Evolutionary conservation across 2,888 invertebrate genomes (phyloP).

Genomic region (Apocheima hispidaria): DNA sequence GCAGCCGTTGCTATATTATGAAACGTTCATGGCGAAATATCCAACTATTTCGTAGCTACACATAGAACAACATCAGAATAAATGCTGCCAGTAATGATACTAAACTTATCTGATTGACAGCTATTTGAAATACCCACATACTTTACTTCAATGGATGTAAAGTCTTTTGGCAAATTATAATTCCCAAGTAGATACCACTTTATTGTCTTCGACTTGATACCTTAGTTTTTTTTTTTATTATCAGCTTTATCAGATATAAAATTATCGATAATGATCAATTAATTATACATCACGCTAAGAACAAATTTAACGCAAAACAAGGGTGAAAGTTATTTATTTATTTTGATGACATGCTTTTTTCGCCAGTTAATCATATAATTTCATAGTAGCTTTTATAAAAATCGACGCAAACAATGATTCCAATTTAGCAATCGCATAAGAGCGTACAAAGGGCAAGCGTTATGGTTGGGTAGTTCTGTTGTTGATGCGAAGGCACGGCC

Average conservation of each 20-base stretch:
- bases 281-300: neutral
- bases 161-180: neutral
- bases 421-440: constrained; percentile 54
- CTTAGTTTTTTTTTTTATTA: neutral
- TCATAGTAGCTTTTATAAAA: constrained; percentile 21
- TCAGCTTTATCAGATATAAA: neutral
- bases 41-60: constrained; percentile 16
- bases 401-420: constrained; percentile 54
- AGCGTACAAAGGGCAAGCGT: constrained; percentile 63
- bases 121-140: neutral
- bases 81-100: neutral
- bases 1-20: constrained; percentile 59
- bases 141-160: neutral
- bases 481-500: constrained; percentile 68
- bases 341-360: constrained; percentile 6
- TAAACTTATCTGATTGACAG: neutral
- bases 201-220: neutral
- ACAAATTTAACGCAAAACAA: neutral
- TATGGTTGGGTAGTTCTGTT: constrained; percentile 57
- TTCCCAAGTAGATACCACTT: neutral
- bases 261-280: neutral
- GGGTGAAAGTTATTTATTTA: neutral
- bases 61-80: neutral
- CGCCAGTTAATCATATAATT: neutral
- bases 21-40: constrained; percentile 49